Base-by-base conservation (phyloP, 2,888 invertebrate genomes). In the Nemoura dubitans region DNA sequence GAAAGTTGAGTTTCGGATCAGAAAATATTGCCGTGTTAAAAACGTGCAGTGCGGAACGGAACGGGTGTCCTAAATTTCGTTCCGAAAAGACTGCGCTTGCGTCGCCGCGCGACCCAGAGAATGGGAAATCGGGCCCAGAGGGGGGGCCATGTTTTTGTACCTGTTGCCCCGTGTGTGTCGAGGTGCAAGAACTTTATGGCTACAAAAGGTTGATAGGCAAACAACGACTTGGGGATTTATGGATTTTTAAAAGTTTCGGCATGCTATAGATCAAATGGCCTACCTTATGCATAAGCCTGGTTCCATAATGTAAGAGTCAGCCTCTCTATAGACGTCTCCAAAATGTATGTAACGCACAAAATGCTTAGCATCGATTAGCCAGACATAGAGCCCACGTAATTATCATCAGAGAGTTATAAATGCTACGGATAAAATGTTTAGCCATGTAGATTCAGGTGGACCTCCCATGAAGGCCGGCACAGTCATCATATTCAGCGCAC, bases 301-400 rank as follows among this genome's bases (percentile, higher is more conserved):
- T 14, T 28, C 10, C 5, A n/a, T n/a, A n/a, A n/a, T n/a, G 78
- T 27, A 10, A 16, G 25, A 78, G 78, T 78, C 78, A 10, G 14
- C 59, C 78, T 2, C 25, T 28, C 36, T 10, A 36, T 10, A 36
- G 36, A 6, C 36, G 36, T 36, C 27, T 78, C 26, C n/a, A 27
- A 36, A 78, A 26, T 28, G 78, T 6, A 16, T 78, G 83, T 83
- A 83, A 76, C 59, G 84, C 28, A 84, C 43, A n/a, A 28, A 83
- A 83, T 83, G 83, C 36, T 36, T n/a, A 83, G 83, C 26, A 43
- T 43, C 83, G 27, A 84, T 84, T 84, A 84, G 84, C 27, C 10
- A 28, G 76, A 10, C 29, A n/a, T n/a, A 59, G 27, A 76, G 76
- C 76, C 27, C 84, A 43, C 83, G 30, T 83, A 83, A 83, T 81